Conservation (phyloP, 2,113 vertebrate species). For the Cyanistes caeruleus region DNA sequence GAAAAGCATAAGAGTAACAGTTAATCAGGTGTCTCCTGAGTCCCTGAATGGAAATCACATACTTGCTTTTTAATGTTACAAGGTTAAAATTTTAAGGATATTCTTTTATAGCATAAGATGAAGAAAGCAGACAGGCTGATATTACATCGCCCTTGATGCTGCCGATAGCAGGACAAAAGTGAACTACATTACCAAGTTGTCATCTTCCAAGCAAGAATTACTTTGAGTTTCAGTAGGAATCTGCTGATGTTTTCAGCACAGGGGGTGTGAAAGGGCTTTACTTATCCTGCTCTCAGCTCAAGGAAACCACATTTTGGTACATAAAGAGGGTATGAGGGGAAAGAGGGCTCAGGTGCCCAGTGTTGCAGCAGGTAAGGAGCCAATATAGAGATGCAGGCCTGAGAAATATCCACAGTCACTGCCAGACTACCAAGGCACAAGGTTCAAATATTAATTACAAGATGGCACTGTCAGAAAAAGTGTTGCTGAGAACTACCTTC, state of each 20-base stretch:
- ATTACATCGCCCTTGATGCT: background rate
- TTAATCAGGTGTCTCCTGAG: background rate
- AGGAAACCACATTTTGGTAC: background rate
- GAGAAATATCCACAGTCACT: background rate
- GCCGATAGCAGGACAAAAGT: background rate
- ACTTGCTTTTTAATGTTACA: background rate
- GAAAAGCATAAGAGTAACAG: background rate
- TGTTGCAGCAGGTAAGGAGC: background rate
- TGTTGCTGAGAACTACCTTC: background rate
- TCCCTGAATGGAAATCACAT: background rate
- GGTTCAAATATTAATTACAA: background rate
- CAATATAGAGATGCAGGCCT: background rate
- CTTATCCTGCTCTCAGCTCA: background rate
- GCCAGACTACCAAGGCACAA: background rate
- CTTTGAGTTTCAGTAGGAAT: background rate
- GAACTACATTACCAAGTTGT: background rate
- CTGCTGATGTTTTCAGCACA: background rate
- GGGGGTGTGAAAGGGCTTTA: rapidly evolving
- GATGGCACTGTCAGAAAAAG: background rate
- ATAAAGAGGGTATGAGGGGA: background rate
- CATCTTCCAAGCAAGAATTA: background rate
- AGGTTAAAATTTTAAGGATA: background rate
- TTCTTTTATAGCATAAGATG: background rate
- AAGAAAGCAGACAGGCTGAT: background rate
- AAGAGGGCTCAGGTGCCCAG: background rate